These are phyloP conservation scores for Sphaeramia orbicularis DNA, from an alignment of 2,797 vertebrate species.

Conservation along the genomic window DNA sequence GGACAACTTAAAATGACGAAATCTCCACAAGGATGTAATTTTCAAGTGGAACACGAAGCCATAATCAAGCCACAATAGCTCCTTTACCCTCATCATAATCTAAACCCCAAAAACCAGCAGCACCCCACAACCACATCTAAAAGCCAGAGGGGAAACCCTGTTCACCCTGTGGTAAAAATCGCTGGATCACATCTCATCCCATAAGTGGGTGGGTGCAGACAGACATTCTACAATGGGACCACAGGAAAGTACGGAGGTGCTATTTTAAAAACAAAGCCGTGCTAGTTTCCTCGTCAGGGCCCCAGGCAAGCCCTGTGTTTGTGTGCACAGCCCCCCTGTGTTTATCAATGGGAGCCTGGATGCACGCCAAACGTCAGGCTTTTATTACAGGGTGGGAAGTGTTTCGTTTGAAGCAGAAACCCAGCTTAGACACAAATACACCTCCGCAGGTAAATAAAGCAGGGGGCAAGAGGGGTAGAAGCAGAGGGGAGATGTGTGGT, in stretches of 20 bases:
- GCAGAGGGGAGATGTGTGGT: constrained; percentile 23
- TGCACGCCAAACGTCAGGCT: constrained; percentile 52
- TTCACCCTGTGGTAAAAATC: constrained; percentile 34
- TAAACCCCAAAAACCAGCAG: background rate
- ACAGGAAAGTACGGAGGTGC: constrained; percentile 17
- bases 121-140: constrained; percentile 1
- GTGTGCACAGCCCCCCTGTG: constrained; percentile 31
- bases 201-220: constrained; percentile 19
- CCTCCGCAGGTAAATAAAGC: constrained; percentile 71
- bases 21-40: background rate
- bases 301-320: constrained; percentile 42
- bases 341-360: constrained; percentile 60
- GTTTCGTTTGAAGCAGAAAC: constrained; percentile 55
- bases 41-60: background rate
- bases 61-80: constrained; percentile 6
- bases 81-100: constrained; percentile 1
- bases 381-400: constrained; percentile 68
- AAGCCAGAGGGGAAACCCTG: constrained; percentile 37
- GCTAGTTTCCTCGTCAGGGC: constrained; percentile 37
- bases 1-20: background rate
- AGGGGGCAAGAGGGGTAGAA: background rate
- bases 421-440: constrained; percentile 55
- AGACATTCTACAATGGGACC: constrained; percentile 40
- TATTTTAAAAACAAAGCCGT: constrained; percentile 50
- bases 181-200: constrained; percentile 28